A percentile compares a stretch with the other conserved stretches of the same genome.
Conservation (phyloP, 2,888 invertebrate species). For the Chrysina gloriosa region DNA sequence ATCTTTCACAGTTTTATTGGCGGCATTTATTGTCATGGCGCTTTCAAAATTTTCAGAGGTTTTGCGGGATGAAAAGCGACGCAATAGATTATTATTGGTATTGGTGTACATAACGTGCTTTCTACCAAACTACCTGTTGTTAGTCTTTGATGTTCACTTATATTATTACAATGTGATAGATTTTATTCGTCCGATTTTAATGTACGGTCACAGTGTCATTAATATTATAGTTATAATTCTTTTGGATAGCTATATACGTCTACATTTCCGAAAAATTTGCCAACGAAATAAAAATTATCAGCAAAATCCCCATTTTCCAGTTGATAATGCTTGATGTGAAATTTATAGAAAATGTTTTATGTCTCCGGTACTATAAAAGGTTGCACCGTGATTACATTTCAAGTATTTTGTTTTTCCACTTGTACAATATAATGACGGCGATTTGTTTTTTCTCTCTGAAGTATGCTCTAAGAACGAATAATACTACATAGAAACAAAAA, state of each 20-base stretch:
- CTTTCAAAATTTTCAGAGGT: not conserved
- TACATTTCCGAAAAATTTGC: conserved; percentile 25
- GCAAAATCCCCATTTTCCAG: conserved; percentile 24
- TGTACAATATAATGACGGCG: too few relatives aligned
- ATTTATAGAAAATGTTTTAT: not conserved
- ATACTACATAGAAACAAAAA: too few relatives aligned
- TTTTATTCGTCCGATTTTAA: conserved; percentile 21
- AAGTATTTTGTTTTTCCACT: too few relatives aligned
- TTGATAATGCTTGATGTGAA: not conserved
- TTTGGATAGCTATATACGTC: conserved; percentile 13
- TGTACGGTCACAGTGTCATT: conserved; percentile 22
- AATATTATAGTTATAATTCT: conserved; percentile 4
- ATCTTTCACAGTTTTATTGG: conserved; percentile 19
- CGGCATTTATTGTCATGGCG: not conserved
- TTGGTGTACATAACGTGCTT: conserved; percentile 8
- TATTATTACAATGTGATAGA: conserved; percentile 14
- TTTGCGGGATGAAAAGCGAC: not conserved
- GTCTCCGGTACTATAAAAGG: not conserved
- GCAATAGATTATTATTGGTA: conserved; percentile 6
- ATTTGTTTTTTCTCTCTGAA: too few relatives aligned
- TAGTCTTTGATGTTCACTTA: conserved; percentile 14
- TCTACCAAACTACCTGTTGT: conserved; percentile 19
- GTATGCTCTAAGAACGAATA: too few relatives aligned
- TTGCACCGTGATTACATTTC: too few relatives aligned
- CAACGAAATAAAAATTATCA: conserved; percentile 7